Conservation (phyloP, 1,140 invertebrate species). For the Sycophila sp. region DNA sequence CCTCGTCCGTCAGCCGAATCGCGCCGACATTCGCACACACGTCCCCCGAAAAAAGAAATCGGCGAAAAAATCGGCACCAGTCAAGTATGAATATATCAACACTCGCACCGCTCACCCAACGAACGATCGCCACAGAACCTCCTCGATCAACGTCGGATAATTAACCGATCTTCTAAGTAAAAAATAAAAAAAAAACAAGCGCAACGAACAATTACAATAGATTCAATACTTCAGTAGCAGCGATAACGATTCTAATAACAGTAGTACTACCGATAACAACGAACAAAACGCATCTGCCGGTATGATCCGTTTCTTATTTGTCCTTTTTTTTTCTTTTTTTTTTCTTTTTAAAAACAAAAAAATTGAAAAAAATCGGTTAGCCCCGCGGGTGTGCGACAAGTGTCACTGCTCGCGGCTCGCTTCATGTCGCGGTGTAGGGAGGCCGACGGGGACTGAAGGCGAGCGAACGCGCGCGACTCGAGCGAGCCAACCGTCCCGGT, state of each 20-base stretch:
- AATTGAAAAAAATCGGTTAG: no score
- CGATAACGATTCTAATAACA: no score
- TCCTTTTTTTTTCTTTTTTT: no score
- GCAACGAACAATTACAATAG: no score
- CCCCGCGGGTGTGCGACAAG: no score
- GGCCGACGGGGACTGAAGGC: background rate
- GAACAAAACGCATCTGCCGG: no score
- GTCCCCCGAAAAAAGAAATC: background rate
- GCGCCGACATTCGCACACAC: background rate
- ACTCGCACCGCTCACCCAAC: background rate
- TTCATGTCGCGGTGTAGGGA: background rate
- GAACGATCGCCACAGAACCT: background rate
- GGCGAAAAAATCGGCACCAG: background rate
- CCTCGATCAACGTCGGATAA: background rate
- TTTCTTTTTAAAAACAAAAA: no score
- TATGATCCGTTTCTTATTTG: no score
- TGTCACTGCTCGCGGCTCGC: no score
- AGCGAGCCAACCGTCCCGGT: conserved; percentile 44
- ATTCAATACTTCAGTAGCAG: no score
- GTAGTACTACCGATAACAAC: no score
- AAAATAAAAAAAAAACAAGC: background rate
- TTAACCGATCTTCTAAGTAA: background rate
- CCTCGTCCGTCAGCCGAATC: background rate
- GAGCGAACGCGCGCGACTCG: conserved; percentile 4
- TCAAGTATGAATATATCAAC: no score